Percentiles rank a stretch among this genome's conserved stretches.
These are phyloP conservation scores for Perithous albicinctus DNA, from an alignment of 2,888 invertebrate species.

Conservation along the genomic window DNA sequence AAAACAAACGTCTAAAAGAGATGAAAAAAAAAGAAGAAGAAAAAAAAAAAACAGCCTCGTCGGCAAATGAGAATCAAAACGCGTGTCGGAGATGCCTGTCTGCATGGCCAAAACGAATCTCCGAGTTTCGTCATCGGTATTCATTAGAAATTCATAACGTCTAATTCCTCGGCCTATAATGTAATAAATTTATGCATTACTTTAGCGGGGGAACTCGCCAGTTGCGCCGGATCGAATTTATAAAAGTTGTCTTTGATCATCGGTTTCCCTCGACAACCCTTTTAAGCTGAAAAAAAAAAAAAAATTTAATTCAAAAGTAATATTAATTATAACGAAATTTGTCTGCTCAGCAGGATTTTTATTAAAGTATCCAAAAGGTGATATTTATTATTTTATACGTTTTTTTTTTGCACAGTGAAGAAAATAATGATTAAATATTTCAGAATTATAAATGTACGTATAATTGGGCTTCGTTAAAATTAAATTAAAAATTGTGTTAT, in stretches of 20 bases:
- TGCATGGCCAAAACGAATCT: conserved; percentile 14
- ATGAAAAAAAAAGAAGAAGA: background rate
- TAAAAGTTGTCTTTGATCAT: conserved; percentile 45
- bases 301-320: background rate
- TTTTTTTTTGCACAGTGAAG: background rate
- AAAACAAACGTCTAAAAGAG: conserved; percentile 2
- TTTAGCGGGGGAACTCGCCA: background rate
- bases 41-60: background rate
- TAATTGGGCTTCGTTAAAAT: too few species aligned
- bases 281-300: background rate
- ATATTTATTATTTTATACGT: background rate
- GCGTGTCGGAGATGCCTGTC: conserved; percentile 2
- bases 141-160: conserved; percentile 59
- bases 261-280: background rate
- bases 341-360: background rate
- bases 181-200: conserved; percentile 61
- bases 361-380: background rate
- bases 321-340: background rate
- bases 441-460: too few species aligned
- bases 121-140: conserved; percentile 28
- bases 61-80: conserved; percentile 10
- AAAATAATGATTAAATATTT: too few species aligned
- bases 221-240: conserved; percentile 30
- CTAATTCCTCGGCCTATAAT: conserved; percentile 43
- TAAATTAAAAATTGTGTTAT: too few species aligned